phyloP scores from a whole-genome alignment of 2,888 invertebrate genomes.

The Blera fallax region DNA sequence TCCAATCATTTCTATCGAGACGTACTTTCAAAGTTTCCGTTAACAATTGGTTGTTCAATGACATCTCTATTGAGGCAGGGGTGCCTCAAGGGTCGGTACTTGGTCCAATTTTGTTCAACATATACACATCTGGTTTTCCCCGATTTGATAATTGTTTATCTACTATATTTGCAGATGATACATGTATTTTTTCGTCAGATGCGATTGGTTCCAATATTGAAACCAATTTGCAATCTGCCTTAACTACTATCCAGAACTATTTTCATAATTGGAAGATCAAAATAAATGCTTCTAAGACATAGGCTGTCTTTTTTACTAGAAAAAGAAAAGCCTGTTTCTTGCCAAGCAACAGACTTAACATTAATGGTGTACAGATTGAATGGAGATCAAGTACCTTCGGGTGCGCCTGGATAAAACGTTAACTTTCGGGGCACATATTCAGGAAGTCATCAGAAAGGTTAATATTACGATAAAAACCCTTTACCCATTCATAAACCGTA shows the following conservation, averaged over 20 bases:
- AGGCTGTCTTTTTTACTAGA: neutral
- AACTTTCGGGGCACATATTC: neutral
- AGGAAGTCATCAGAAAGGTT: neutral
- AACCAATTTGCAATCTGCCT: slow-evolving; percentile 8
- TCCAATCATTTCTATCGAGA: slow-evolving; percentile 45
- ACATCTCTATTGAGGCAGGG: neutral
- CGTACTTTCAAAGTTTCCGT: slow-evolving; percentile 14
- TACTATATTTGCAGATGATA: slow-evolving; percentile 66
- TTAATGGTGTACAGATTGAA: neutral
- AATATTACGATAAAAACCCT: neutral
- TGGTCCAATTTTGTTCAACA: slow-evolving; percentile 69
- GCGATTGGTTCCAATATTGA: neutral
- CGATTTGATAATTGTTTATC: neutral
- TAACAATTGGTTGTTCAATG: neutral
- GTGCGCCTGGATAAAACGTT: neutral
- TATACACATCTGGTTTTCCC: slow-evolving; percentile 73
- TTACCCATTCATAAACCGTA: neutral
- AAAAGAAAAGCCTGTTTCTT: neutral
- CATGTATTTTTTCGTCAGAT: slow-evolving; percentile 52
- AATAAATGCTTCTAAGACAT: neutral
- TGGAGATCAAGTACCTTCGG: neutral
- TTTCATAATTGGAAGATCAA: neutral
- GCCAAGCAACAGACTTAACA: neutral
- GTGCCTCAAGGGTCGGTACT: slow-evolving; percentile 19
- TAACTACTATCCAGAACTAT: neutral